Conservation (phyloP, 2,797 vertebrate genomes). For the Melanogrammus aeglefinus region DNA sequence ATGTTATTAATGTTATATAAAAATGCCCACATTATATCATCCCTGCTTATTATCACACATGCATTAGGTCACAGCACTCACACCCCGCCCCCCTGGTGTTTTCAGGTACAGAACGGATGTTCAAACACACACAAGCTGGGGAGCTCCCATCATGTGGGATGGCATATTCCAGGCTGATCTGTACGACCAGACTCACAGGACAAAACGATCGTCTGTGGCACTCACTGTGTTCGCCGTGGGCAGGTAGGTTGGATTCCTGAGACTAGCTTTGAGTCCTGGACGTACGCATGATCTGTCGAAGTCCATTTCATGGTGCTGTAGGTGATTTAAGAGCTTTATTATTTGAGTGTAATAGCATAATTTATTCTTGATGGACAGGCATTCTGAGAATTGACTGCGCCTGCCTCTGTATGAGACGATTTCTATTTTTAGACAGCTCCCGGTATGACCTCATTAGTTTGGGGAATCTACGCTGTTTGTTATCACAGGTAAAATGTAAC, state of each 20-base stretch:
- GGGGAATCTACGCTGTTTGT: too few species aligned
- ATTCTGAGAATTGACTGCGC: too few species aligned
- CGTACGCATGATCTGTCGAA: neutral
- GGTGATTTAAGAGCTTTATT: neutral
- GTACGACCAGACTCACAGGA: conserved; percentile 56
- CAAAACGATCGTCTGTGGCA: conserved; percentile 59
- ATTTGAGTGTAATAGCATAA: neutral
- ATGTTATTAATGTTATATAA: too few species aligned
- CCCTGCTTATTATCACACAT: neutral
- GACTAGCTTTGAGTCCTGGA: neutral
- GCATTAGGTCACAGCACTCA: neutral
- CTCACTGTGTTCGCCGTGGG: conserved; percentile 71
- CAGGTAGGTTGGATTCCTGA: conserved; percentile 58
- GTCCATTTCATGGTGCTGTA: neutral
- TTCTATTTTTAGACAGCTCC: neutral
- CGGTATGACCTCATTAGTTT: neutral
- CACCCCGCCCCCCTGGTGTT: neutral
- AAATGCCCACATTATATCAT: neutral
- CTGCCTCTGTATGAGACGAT: neutral
- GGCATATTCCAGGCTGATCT: conserved; percentile 67
- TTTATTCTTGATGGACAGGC: too few species aligned
- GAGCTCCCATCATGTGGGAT: conserved; percentile 75
- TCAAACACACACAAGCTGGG: conserved; percentile 75
- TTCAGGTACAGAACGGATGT: conserved; percentile 70
- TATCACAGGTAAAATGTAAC: neutral